Evolutionary conservation across 2,113 vertebrate genomes (phyloP).

Genomic region (Myiozetetes cayanensis): DNA sequence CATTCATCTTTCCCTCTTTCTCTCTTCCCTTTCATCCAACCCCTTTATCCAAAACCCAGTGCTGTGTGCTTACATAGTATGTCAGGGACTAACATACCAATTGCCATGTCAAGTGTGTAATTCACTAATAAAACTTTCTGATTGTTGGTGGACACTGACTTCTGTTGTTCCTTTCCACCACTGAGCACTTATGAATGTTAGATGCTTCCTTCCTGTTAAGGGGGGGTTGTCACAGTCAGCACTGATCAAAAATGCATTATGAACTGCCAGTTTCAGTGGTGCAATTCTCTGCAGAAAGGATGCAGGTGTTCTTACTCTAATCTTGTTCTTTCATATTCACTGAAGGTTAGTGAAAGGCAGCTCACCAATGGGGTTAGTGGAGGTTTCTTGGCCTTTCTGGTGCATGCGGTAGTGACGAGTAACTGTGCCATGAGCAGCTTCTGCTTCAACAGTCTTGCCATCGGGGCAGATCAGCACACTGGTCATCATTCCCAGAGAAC

Average conservation of each 20-base stretch:
- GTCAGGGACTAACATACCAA: neutral
- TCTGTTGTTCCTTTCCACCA: neutral
- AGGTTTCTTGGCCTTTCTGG: conserved; percentile 96
- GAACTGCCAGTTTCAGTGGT: neutral
- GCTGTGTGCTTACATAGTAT: neutral
- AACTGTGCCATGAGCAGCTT: conserved; percentile 95
- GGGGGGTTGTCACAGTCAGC: fast-evolving
- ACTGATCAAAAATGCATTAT: neutral
- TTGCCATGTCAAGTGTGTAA: neutral
- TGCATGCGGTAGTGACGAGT: conserved; percentile 95
- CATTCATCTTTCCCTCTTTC: neutral
- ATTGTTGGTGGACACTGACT: neutral
- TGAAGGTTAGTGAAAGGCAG: neutral
- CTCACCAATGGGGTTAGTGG: conserved; percentile 97
- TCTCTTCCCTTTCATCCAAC: neutral
- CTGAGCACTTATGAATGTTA: neutral
- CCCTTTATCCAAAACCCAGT: neutral
- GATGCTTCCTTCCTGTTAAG: neutral
- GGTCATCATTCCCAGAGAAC: conserved; percentile 98
- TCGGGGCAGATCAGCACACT: conserved; percentile 96
- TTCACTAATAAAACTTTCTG: neutral
- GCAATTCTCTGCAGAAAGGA: neutral
- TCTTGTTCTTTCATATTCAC: neutral
- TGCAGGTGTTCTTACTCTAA: neutral
- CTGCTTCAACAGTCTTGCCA: conserved; percentile 93